phyloP scores from a whole-genome alignment of 1,140 invertebrate genomes.

The Hermatobates lingyangjiaoensis region DNA sequence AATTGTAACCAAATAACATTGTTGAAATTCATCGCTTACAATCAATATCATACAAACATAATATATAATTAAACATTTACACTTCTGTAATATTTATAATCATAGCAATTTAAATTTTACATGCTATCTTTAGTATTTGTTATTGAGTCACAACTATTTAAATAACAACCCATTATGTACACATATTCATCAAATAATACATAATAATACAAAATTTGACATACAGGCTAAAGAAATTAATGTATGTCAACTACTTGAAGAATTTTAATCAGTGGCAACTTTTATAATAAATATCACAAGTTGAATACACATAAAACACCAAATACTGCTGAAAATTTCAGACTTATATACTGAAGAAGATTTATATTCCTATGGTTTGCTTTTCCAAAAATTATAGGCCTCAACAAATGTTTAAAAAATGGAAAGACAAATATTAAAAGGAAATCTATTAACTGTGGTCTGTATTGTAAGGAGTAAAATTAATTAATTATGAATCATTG shows the following conservation, averaged over 20 bases:
- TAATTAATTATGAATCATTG: no score
- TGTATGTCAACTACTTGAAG: background rate
- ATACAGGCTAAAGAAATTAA: background rate
- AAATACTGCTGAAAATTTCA: no score
- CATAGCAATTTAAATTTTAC: background rate
- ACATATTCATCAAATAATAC: background rate
- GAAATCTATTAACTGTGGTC: no score
- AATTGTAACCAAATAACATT: background rate
- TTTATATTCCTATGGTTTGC: no score
- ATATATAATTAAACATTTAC: background rate
- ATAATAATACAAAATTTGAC: background rate
- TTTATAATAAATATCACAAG: background rate
- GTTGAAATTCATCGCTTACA: background rate
- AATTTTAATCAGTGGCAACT: background rate
- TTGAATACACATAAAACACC: background rate
- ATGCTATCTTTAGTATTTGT: background rate
- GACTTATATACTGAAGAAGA: no score
- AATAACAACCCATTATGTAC: background rate
- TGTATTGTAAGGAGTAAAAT: no score
- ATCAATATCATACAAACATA: background rate
- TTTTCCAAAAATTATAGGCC: no score
- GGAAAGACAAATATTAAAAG: no score
- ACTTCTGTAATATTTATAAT: background rate
- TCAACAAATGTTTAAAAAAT: no score
- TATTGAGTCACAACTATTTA: background rate